Evolutionary conservation across 1,140 invertebrate species (phyloP).

Genomic region (Neotoxoptera formosana): DNA sequence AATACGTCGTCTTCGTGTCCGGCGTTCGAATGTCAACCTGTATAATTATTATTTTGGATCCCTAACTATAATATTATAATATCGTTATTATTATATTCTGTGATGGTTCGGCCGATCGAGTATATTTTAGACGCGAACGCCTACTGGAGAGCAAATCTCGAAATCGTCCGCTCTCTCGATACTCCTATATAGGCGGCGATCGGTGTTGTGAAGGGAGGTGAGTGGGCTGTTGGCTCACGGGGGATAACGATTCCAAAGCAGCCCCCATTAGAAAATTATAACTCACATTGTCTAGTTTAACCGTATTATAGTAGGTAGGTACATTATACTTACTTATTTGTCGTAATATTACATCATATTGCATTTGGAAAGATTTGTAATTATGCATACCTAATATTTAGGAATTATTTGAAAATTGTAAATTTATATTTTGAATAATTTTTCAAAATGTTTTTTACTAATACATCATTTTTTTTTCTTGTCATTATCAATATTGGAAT

Average conservation of each 20-base stretch:
- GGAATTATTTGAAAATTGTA: no score
- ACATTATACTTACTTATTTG: no score
- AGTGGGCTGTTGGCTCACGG: not conserved
- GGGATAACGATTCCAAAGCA: not conserved
- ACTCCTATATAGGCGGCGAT: not conserved
- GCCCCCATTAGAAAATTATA: not conserved
- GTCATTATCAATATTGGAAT: no score
- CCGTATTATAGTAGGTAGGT: not conserved
- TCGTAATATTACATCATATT: no score
- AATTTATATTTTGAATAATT: no score
- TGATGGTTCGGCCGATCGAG: not conserved
- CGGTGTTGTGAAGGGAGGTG: not conserved
- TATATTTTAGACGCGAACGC: not conserved
- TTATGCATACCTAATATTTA: no score
- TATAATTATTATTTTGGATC: not conserved
- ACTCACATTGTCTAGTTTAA: not conserved
- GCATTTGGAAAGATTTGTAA: no score
- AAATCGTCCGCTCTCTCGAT: not conserved
- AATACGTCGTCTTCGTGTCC: not conserved
- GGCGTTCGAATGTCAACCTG: not conserved
- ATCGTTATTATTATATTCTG: not conserved
- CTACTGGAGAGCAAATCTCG: not conserved
- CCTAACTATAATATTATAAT: not conserved
- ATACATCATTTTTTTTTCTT: no score
- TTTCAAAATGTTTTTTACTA: no score